A percentile compares a stretch with the other conserved stretches of the same genome.
Evolutionary conservation across 2,888 invertebrate species (phyloP).

Genomic region (Leptarthrus brevirostris): DNA sequence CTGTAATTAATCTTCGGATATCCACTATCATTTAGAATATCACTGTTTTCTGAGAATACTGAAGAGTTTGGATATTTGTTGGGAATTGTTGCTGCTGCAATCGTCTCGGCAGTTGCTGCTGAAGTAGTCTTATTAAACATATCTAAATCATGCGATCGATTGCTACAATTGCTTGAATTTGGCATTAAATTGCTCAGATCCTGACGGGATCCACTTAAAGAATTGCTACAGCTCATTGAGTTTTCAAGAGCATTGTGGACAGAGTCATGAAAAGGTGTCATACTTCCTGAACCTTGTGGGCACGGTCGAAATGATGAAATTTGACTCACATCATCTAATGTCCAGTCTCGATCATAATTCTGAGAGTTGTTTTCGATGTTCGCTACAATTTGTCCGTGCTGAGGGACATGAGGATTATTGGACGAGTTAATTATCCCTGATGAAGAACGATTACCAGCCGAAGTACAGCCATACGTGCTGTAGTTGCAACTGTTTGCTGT

Average conservation of each 20-base stretch:
- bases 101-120: conserved; percentile 51
- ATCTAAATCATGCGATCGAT: conserved; percentile 52
- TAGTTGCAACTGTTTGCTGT: conserved; percentile 51
- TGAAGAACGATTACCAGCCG: conserved; percentile 23
- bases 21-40: conserved; percentile 66
- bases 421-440: conserved; percentile 36
- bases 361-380: conserved; percentile 73
- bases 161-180: conserved; percentile 36
- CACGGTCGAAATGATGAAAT: conserved; percentile 67
- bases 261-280: conserved; percentile 67
- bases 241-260: conserved; percentile 67
- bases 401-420: conserved; percentile 56
- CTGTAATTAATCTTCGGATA: conserved; percentile 65
- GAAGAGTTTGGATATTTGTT: conserved; percentile 67
- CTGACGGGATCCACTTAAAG: conserved; percentile 65
- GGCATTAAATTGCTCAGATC: conserved; percentile 60
- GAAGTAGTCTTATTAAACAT: conserved; percentile 49
- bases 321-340: conserved; percentile 66
- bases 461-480: conserved; percentile 52
- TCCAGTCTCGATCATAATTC: conserved; percentile 67
- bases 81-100: conserved; percentile 50
- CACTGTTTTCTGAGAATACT: conserved; percentile 67
- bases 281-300: conserved; percentile 67
- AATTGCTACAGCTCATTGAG: conserved; percentile 64
- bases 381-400: conserved; percentile 70